Conservation (phyloP, 1,140 invertebrate species). For the Orchesella cincta region DNA sequence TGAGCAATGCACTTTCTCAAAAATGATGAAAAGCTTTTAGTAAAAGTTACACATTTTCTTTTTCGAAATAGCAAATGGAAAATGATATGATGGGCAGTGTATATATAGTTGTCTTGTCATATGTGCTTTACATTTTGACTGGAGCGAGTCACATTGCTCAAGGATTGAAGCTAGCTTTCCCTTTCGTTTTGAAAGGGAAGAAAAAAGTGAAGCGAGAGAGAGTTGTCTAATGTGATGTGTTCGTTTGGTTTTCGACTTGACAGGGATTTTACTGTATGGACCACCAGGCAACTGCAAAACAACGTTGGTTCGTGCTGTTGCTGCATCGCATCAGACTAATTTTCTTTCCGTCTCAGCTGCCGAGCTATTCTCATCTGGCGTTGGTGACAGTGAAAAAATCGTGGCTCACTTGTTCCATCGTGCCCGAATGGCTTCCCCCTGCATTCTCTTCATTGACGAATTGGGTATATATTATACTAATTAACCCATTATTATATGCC, state of each 20-base stretch:
- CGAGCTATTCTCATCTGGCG: conserved; percentile 68
- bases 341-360: conserved; percentile 67
- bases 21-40: no score
- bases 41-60: no score
- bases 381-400: conserved; percentile 67
- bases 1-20: no score
- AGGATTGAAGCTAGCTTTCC: no score
- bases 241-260: conserved; percentile 50
- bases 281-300: conserved; percentile 78
- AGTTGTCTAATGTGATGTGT: not conserved
- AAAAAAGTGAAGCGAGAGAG: no score
- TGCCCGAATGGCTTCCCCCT: conserved; percentile 67
- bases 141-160: no score
- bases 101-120: no score
- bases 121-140: no score
- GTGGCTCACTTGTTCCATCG: conserved; percentile 67
- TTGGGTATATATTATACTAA: conserved; percentile 59
- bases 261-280: conserved; percentile 70
- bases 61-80: no score
- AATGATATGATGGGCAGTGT: no score
- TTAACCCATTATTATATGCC: not conserved
- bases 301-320: conserved; percentile 67
- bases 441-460: conserved; percentile 76
- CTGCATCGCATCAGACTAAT: conserved; percentile 64
- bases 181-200: no score